These are phyloP conservation scores for Ormia ochracea DNA, from an alignment of 2,888 invertebrate species.

Conservation along the genomic window DNA sequence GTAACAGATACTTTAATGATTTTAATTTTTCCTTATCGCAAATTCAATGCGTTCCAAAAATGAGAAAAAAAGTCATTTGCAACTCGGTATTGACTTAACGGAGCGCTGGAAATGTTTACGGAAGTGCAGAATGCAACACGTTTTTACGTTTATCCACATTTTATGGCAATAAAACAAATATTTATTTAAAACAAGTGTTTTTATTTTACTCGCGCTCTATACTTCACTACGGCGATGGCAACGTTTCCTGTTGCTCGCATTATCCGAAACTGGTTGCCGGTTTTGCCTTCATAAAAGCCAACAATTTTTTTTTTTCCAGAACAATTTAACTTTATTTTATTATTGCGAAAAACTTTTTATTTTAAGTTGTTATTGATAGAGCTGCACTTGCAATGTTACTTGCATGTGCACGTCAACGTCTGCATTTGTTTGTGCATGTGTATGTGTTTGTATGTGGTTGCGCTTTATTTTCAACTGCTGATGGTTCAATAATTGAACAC, in stretches of 20 bases:
- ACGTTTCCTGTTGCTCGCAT: slow-evolving; percentile 26
- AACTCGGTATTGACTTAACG: not conserved
- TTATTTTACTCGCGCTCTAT: not conserved
- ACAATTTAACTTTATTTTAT: not conserved
- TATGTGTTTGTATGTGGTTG: too few relatives aligned
- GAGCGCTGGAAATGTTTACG: slow-evolving; percentile 29
- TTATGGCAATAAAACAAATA: slow-evolving; percentile 23
- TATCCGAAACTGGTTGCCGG: not conserved
- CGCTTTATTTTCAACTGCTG: too few relatives aligned
- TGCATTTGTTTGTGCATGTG: too few relatives aligned
- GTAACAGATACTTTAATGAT: too few relatives aligned
- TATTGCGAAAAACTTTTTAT: too few relatives aligned
- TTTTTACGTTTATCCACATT: slow-evolving; percentile 6
- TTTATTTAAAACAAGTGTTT: not conserved
- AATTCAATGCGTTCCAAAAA: too few relatives aligned
- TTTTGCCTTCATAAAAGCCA: not conserved
- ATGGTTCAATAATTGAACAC: too few relatives aligned
- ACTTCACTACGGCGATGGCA: not conserved
- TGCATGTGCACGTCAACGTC: too few relatives aligned
- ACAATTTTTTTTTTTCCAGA: not conserved
- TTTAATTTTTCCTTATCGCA: too few relatives aligned
- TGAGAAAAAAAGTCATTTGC: not conserved
- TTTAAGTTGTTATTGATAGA: too few relatives aligned
- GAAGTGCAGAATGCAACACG: slow-evolving; percentile 43
- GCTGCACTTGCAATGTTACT: too few relatives aligned